Base-by-base conservation (phyloP, 2,113 vertebrate genomes). In the Toxotes jaculatrix region DNA sequence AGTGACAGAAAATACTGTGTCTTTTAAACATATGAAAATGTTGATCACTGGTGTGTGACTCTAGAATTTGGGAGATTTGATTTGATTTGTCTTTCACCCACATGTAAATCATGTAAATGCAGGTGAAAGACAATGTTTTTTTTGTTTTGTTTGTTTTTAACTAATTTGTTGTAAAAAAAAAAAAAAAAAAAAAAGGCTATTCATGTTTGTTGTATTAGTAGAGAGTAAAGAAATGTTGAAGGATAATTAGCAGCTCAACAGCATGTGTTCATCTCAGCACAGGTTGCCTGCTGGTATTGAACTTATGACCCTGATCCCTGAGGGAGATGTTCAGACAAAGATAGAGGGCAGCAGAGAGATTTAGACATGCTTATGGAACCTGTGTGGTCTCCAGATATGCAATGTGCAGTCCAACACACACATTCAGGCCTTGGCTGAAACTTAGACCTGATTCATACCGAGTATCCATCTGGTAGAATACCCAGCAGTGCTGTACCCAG, bases 381-480 rank as follows among this genome's bases (percentile, higher is more conserved):
- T 98, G 97, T 98, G 98, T 99, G 97, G 97, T 99, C 97, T 95
- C 90, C 90, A 94, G 94, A 96, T 94, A 96, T 96, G 95, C 96
- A 96, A 94, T 91, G 94, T 95, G 95, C 95, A 93, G 87, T 95
- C 93, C 95, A 93, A 93, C 92, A 94, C 94, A 95, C 93, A 95
- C 94, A 95, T 89, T 90, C 65, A 43, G 68, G 85, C 82, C 91
- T 93, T 93, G 94, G 92, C 92, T 85, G 83, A 93, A 88, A 91
- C 93, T 87, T 92, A 91, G 92, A 80, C 82, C 88, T 91, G 92
- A 95, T 94, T 95, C 94, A 94, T 94, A 92, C 90, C 7, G 87
- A 89, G 89, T 73, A 91, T 94, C 92, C 95, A 93, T 95, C 93
- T 94, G 93, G 87, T 93, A 88, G 91, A 94, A 93, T 91, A 94